Evolutionary conservation across 2,888 invertebrate genomes (phyloP), one percentile per base, ranked within the genome.

Genomic region (Muscina levida): DNA sequence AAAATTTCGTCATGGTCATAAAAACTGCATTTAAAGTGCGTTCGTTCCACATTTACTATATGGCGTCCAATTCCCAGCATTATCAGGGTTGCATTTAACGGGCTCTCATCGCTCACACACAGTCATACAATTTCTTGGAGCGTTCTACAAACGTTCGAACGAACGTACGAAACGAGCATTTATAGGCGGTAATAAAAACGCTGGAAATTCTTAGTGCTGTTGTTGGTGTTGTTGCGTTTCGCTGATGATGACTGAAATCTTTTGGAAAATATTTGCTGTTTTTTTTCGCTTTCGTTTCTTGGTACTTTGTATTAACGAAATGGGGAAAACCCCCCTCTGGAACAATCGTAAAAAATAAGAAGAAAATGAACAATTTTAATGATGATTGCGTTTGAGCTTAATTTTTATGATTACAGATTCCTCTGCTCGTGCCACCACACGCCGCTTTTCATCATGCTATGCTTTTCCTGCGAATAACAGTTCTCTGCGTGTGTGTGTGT

Each of bases 1-100:
- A 72, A 71, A 72, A 72, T 87, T 86, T 87, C 87, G 86, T 88
- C 86, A 86, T 83, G 86, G 88, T 85, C 86, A 87, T 88, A 87
- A 87, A 87, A 87, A 82, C 77, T 81, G 81, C 81, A 81, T 81
- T 80, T 75, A 81, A 81, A 81, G 77, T 81, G 81, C 81, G 77
- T 81, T 81, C 77, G 77, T 72, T 77, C 77, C 81, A 77, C 81
- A 78, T 77, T 51, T 17, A 24, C 31, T 56, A 48, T 65, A 71
- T 51, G 72, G 24, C 51, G 53, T 68, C 17, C 66, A 42, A 51
- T 8, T 31, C 4, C 56, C 19, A 62, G 59, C 66, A 71, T 66
- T 66, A 77, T 39, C 77, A 81, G 81, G 81, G 81, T 78, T 81
- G 81, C 81, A 81, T 75, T 77, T 75, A 31, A 31, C 31, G 31